Evolutionary conservation across 2,888 invertebrate genomes (phyloP).

Genomic region (Girardia tigrina): DNA sequence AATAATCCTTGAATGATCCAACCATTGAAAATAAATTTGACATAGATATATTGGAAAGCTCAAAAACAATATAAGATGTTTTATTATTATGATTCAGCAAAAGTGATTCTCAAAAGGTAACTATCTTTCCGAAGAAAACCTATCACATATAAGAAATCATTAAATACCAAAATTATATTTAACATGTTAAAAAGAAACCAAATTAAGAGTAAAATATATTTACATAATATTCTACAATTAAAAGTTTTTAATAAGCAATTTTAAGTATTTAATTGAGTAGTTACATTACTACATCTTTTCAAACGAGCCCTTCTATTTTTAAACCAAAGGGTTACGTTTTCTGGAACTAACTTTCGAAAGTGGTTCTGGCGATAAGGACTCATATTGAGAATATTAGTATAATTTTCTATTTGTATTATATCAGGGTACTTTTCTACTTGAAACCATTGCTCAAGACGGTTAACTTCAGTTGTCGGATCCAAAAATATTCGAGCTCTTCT

Average conservation of each 20-base stretch:
- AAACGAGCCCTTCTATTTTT: background rate
- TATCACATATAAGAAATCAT: too few species aligned
- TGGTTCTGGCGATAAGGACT: background rate
- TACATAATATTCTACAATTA: background rate
- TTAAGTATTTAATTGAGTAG: background rate
- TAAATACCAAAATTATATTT: too few species aligned
- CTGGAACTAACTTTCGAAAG: conserved; percentile 16
- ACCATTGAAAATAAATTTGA: too few species aligned
- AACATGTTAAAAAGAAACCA: background rate
- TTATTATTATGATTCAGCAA: too few species aligned
- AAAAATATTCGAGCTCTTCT: conserved; percentile 16
- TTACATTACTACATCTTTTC: background rate
- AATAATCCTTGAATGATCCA: too few species aligned
- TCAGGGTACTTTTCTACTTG: background rate
- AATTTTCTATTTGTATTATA: conserved; percentile 13
- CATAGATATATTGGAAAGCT: too few species aligned
- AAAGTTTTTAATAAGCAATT: background rate
- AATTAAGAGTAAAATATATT: background rate
- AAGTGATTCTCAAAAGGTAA: too few species aligned
- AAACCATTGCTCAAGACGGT: conserved; percentile 9
- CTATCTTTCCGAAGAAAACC: too few species aligned
- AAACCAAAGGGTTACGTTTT: conserved; percentile 2
- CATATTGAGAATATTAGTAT: conserved; percentile 9
- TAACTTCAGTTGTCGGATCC: background rate
- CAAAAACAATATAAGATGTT: too few species aligned